These are phyloP conservation scores for Gisinianus flammeolus DNA, from an alignment of 2,888 invertebrate genomes.

Conservation along the genomic window DNA sequence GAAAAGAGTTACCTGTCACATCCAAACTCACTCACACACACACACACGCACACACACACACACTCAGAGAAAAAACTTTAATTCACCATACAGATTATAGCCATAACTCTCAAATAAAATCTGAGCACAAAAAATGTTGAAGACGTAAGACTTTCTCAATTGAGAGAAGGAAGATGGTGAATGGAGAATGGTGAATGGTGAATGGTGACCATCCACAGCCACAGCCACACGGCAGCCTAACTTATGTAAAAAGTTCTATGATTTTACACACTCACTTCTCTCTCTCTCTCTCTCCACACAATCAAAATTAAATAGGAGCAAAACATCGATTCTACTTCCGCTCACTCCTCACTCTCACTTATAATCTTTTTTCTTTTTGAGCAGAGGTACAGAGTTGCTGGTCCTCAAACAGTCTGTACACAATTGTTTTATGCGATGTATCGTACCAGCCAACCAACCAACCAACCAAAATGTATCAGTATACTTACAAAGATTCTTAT, in stretches of 20 bases:
- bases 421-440: too few relatives aligned
- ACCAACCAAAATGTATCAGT: too few relatives aligned
- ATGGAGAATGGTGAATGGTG: not conserved
- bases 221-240: not conserved
- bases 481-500: too few relatives aligned
- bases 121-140: conserved; percentile 9
- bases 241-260: too few relatives aligned
- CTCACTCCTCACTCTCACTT: conserved; percentile 21
- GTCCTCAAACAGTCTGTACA: not conserved
- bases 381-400: not conserved
- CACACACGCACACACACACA: too few relatives aligned
- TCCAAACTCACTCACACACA: too few relatives aligned
- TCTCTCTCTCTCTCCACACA: too few relatives aligned
- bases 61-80: conserved; percentile 31
- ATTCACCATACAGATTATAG: conserved; percentile 37
- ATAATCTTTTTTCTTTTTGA: not conserved
- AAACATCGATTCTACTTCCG: conserved; percentile 58
- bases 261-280: too few relatives aligned
- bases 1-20: conserved; percentile 4
- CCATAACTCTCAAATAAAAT: conserved; percentile 29
- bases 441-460: too few relatives aligned
- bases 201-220: not conserved
- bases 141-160: not conserved
- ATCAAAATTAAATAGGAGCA: conserved; percentile 50
- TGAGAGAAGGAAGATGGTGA: not conserved